phyloP scores from a whole-genome alignment of 37 sponge, comb jelly and placozoan genomes.

The Corticium candelabrum region DNA sequence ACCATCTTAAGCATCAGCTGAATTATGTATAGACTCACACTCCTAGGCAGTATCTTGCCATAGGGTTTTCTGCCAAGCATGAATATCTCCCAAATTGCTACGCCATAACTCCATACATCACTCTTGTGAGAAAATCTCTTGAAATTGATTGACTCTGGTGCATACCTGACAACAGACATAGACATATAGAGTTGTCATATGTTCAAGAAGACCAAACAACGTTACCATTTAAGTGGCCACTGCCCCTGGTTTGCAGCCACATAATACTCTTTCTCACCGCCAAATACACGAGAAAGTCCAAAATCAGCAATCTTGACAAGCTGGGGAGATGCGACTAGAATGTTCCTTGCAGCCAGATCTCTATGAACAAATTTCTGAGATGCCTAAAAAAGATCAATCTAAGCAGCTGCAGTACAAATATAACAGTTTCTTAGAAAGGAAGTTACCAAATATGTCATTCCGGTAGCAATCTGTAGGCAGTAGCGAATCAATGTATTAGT shows the following conservation, averaged over 20 bases:
- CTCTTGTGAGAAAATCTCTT: background rate
- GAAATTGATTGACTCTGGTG: slow-evolving; percentile 5
- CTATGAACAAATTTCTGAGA: background rate
- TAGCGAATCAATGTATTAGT: background rate
- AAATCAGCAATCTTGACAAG: background rate
- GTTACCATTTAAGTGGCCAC: slow-evolving; percentile 11
- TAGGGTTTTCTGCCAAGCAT: background rate
- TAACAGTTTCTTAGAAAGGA: background rate
- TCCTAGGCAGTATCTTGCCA: background rate
- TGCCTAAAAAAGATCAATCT: background rate
- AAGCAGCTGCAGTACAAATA: background rate
- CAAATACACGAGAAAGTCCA: slow-evolving; percentile 8
- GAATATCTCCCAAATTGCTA: slow-evolving; percentile 3
- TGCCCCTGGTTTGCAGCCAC: background rate
- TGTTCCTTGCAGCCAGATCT: slow-evolving; percentile 6
- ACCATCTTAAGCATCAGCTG: no score
- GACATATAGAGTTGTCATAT: background rate
- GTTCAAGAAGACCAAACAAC: background rate
- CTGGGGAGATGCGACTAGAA: slow-evolving; percentile 7
- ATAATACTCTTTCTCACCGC: background rate
- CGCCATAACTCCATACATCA: slow-evolving; percentile 9
- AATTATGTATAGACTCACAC: no score
- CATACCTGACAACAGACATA: background rate
- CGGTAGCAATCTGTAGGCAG: slow-evolving; percentile 5
- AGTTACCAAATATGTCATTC: slow-evolving; percentile 10